Conservation (phyloP, 2,888 invertebrate genomes). For the Galeruca laticollis region DNA sequence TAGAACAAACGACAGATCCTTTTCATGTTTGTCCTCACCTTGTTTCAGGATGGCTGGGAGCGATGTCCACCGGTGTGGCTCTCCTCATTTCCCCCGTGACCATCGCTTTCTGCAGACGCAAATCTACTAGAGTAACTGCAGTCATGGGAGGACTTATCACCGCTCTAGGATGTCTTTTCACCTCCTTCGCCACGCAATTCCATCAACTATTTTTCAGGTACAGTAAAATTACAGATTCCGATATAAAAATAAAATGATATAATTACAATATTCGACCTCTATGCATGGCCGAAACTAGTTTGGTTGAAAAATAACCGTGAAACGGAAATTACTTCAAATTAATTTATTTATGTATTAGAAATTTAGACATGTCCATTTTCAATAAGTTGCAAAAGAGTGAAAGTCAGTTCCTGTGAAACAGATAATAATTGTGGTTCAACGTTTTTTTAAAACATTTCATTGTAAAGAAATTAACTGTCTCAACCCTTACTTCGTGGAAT, state of each 20-base stretch:
- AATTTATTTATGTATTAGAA: too few relatives aligned
- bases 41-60: constrained; percentile 86
- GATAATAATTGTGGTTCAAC: too few relatives aligned
- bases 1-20: constrained; percentile 18
- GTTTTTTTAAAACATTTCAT: too few relatives aligned
- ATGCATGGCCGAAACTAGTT: not conserved
- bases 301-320: too few relatives aligned
- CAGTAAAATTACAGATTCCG: constrained; percentile 39
- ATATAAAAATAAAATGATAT: too few relatives aligned
- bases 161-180: constrained; percentile 88
- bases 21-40: constrained; percentile 39
- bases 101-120: constrained; percentile 86
- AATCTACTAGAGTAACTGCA: constrained; percentile 88
- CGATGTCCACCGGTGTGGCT: constrained; percentile 82
- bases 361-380: too few relatives aligned
- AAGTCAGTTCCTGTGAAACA: too few relatives aligned
- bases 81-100: constrained; percentile 86
- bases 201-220: constrained; percentile 92
- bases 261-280: too few relatives aligned
- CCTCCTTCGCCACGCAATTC: constrained; percentile 89
- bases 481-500: too few relatives aligned
- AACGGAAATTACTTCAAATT: too few relatives aligned
- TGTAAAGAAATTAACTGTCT: too few relatives aligned
- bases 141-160: constrained; percentile 89
- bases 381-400: too few relatives aligned